A percentile compares a stretch with the other conserved stretches of the same genome.
These are phyloP conservation scores for Centropyge bicolor DNA, from an alignment of 2,797 vertebrate species.

Conservation along the genomic window DNA sequence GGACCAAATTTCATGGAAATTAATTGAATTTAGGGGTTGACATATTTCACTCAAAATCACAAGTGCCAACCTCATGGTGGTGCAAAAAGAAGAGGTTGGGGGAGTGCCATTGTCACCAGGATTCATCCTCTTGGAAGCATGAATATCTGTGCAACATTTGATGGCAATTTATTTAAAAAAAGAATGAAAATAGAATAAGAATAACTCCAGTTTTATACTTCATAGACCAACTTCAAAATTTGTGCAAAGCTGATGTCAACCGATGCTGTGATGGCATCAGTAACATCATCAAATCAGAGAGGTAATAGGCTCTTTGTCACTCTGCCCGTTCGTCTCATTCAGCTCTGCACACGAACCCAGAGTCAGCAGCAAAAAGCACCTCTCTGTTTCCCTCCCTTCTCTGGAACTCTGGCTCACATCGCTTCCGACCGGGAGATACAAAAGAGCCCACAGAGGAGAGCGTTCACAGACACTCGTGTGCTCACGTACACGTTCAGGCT, in stretches of 20 bases:
- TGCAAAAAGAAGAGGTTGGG: background rate
- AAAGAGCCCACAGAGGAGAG: conserved; percentile 56
- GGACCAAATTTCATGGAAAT: background rate
- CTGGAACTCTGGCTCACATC: conserved; percentile 59
- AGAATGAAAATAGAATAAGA: too few species aligned
- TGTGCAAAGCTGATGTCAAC: background rate
- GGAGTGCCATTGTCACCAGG: too few species aligned
- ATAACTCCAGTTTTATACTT: background rate
- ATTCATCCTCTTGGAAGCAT: background rate
- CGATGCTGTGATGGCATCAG: conserved; percentile 6
- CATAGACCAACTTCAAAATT: conserved; percentile 7
- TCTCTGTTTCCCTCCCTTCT: conserved; percentile 58
- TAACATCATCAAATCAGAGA: conserved; percentile 46
- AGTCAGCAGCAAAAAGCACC: conserved; percentile 65
- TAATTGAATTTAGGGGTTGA: background rate
- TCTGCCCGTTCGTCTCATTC: conserved; percentile 50
- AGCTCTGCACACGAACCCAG: conserved; percentile 26
- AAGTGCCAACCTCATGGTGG: background rate
- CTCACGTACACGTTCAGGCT: conserved; percentile 16
- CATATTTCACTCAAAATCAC: background rate
- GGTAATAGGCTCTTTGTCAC: conserved; percentile 50
- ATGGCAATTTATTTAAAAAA: background rate
- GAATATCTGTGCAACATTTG: background rate
- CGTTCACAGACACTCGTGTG: conserved; percentile 25
- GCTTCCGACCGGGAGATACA: conserved; percentile 67